phyloP scores from a whole-genome alignment of 1,140 invertebrate species.

The Temnothorax longispinosus region DNA sequence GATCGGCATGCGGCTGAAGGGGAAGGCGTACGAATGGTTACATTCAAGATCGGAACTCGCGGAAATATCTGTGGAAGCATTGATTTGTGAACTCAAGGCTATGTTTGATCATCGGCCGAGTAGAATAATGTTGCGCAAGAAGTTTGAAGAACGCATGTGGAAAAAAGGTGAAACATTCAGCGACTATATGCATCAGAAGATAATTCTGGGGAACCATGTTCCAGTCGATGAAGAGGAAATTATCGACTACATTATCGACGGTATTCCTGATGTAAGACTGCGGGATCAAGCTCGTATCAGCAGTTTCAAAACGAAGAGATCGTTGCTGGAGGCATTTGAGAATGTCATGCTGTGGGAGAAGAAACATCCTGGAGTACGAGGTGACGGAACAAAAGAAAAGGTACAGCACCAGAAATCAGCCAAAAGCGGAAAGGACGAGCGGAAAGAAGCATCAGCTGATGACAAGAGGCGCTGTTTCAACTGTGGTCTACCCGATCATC shows the following conservation, averaged over 20 bases:
- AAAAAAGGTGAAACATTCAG: neutral
- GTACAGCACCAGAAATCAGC: too few relatives aligned
- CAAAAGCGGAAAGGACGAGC: neutral
- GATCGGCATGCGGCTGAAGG: conserved; percentile 7
- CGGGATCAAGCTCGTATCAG: conserved; percentile 23
- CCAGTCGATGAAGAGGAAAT: conserved; percentile 26
- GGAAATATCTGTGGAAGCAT: neutral
- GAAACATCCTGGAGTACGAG: neutral
- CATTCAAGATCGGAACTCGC: conserved; percentile 20
- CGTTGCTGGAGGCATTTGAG: conserved; percentile 37
- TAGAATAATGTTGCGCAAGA: neutral
- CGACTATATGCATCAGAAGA: conserved; percentile 39
- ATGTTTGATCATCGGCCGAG: conserved; percentile 1
- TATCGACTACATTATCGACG: conserved; percentile 23
- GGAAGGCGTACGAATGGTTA: conserved; percentile 35
- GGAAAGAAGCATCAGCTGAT: neutral
- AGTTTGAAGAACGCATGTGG: conserved; percentile 20
- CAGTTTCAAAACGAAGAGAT: neutral
- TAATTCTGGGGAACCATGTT: conserved; percentile 31
- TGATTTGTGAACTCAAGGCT: neutral
- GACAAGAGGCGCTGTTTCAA: neutral
- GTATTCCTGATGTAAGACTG: conserved; percentile 34
- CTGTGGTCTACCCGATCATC: neutral
- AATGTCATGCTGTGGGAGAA: neutral
- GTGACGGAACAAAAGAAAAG: neutral